Evolutionary conservation across 2,888 invertebrate species (phyloP).

Genomic region (Leucozona laternaria): DNA sequence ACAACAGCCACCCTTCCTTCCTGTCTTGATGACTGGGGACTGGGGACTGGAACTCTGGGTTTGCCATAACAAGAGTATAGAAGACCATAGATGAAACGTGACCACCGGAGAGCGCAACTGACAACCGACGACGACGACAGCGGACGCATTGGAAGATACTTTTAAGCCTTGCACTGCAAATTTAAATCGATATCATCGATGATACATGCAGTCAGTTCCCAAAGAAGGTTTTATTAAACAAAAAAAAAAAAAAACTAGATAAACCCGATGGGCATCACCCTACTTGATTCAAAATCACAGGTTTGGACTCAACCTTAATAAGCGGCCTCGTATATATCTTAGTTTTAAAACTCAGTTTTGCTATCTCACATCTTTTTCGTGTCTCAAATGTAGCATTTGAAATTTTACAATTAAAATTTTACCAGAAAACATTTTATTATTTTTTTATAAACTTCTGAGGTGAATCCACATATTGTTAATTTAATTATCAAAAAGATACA

Average conservation of each 20-base stretch:
- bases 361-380: too few relatives aligned
- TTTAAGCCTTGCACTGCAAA: conserved; percentile 40
- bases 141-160: conserved; percentile 52
- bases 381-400: too few relatives aligned
- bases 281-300: conserved; percentile 20
- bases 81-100: conserved; percentile 63
- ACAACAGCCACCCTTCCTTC: conserved; percentile 64
- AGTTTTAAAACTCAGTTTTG: too few relatives aligned
- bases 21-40: conserved; percentile 44
- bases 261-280: conserved; percentile 64
- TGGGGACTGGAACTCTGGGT: conserved; percentile 10
- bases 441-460: too few relatives aligned
- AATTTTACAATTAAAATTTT: too few relatives aligned
- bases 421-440: too few relatives aligned
- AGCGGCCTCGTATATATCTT: neutral
- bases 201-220: conserved; percentile 40
- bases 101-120: conserved; percentile 41
- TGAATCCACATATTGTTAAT: too few relatives aligned
- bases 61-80: conserved; percentile 62
- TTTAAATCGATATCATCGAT: conserved; percentile 64
- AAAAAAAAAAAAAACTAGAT: conserved; percentile 52
- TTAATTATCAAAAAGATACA: too few relatives aligned
- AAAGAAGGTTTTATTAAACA: conserved; percentile 28
- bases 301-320: neutral
- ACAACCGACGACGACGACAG: conserved; percentile 29